Conservation (phyloP, 2,113 vertebrate genomes). For the Nematolebias whitei region DNA sequence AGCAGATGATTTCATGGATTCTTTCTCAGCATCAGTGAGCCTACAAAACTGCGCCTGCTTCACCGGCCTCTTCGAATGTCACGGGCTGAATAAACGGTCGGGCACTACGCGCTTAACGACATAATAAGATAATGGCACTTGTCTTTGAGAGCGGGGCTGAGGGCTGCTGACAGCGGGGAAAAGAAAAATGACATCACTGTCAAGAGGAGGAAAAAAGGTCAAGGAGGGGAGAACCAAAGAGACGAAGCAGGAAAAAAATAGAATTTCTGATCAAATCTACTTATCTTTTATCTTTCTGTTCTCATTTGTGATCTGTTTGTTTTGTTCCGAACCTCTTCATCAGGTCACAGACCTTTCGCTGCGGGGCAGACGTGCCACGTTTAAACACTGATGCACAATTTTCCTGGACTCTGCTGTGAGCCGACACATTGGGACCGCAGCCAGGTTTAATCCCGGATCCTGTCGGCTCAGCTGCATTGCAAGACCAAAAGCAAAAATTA, state of each 20-base stretch:
- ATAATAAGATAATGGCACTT: constrained; percentile 63
- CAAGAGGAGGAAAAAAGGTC: constrained; percentile 47
- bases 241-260: constrained; percentile 26
- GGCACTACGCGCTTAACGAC: constrained; percentile 36
- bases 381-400: constrained; percentile 6
- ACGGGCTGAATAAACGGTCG: constrained; percentile 42
- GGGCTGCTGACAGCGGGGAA: constrained; percentile 48
- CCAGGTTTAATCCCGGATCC: constrained; percentile 33
- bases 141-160: constrained; percentile 45
- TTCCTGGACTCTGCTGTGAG: constrained; percentile 15
- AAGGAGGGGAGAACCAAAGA: constrained; percentile 49
- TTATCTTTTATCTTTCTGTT: constrained; percentile 16
- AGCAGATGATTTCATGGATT: too few species aligned
- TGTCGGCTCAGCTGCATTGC: background rate
- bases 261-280: constrained; percentile 28
- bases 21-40: too few species aligned
- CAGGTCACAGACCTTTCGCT: constrained; percentile 15
- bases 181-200: constrained; percentile 51
- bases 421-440: constrained; percentile 26
- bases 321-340: constrained; percentile 20
- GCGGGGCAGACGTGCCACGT: constrained; percentile 47
- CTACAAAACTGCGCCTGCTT: too few species aligned
- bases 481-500: background rate
- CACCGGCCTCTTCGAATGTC: constrained; percentile 59
- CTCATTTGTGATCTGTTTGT: background rate